phyloP scores from a whole-genome alignment of 2,888 invertebrate species.

The Cantharis nigra region DNA sequence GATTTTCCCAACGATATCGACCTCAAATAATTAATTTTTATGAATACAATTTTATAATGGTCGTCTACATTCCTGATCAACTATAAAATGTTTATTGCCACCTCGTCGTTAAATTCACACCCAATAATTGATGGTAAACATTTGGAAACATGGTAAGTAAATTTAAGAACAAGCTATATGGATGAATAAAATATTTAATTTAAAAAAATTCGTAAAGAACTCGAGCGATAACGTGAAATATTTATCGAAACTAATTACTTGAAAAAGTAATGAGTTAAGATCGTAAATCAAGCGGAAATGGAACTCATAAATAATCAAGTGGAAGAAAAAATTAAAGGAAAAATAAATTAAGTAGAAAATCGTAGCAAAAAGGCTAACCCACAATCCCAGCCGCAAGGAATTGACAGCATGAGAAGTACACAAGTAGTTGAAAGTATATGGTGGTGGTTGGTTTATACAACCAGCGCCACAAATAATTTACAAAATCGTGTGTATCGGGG shows the following conservation, averaged over 20 bases:
- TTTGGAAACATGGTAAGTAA: background rate
- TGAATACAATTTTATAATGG: background rate
- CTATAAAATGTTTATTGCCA: background rate
- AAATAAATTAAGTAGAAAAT: conserved; percentile 32
- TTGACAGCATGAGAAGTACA: conserved; percentile 10
- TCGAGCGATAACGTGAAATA: background rate
- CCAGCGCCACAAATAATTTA: conserved; percentile 36
- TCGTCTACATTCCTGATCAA: background rate
- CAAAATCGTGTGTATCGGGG: conserved; percentile 32
- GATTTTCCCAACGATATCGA: background rate
- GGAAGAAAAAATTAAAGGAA: conserved; percentile 26
- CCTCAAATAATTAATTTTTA: background rate
- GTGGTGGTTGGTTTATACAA: conserved; percentile 24
- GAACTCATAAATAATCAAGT: conserved; percentile 28
- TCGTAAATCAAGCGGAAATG: conserved; percentile 29
- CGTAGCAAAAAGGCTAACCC: conserved; percentile 27
- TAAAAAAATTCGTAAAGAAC: background rate
- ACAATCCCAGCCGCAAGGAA: background rate
- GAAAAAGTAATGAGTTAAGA: conserved; percentile 1
- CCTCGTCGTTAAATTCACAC: background rate
- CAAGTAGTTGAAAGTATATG: conserved; percentile 18
- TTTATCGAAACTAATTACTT: conserved; percentile 4
- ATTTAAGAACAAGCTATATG: background rate
- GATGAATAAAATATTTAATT: background rate
- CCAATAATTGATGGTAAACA: background rate